Evolutionary conservation across 2,797 vertebrate genomes (phyloP).

Genomic region (Poeciliopsis turneri): DNA sequence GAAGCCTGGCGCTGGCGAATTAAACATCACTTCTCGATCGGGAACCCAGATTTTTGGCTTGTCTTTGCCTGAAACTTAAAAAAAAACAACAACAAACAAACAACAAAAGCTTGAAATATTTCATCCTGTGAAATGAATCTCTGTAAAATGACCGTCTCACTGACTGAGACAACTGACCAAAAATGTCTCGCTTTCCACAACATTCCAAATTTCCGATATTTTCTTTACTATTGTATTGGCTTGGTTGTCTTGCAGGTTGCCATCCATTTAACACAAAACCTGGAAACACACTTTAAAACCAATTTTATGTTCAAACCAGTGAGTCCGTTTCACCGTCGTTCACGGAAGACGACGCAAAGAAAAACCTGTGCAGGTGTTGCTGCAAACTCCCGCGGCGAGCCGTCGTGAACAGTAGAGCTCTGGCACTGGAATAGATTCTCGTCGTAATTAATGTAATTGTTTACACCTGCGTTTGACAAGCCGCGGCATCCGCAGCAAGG

Average conservation of each 20-base stretch:
- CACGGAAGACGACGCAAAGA: neutral
- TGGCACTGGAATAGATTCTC: constrained; percentile 19
- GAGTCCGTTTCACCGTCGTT: neutral
- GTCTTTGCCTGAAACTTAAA: too few relatives aligned
- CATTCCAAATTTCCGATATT: too few relatives aligned
- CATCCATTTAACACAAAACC: neutral
- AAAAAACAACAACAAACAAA: too few relatives aligned
- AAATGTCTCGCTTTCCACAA: too few relatives aligned
- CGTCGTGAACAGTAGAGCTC: neutral
- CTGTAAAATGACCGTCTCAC: too few relatives aligned
- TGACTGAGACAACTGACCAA: too few relatives aligned
- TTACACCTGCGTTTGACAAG: constrained; percentile 37
- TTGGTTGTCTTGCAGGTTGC: neutral
- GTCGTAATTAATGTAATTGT: constrained; percentile 47
- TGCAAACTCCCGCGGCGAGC: constrained; percentile 9
- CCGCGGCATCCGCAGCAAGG: constrained; percentile 10
- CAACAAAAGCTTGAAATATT: too few relatives aligned
- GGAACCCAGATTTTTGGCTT: too few relatives aligned
- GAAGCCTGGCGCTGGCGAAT: too few relatives aligned
- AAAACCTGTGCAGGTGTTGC: constrained; percentile 9
- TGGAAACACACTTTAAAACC: neutral
- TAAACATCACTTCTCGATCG: too few relatives aligned
- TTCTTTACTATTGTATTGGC: neutral
- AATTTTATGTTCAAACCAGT: neutral
- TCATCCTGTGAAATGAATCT: too few relatives aligned